A percentile compares a stretch with the other conserved stretches of the same genome.
phyloP scores from a whole-genome alignment of 1,140 invertebrate species.

The Cherax destructor region DNA sequence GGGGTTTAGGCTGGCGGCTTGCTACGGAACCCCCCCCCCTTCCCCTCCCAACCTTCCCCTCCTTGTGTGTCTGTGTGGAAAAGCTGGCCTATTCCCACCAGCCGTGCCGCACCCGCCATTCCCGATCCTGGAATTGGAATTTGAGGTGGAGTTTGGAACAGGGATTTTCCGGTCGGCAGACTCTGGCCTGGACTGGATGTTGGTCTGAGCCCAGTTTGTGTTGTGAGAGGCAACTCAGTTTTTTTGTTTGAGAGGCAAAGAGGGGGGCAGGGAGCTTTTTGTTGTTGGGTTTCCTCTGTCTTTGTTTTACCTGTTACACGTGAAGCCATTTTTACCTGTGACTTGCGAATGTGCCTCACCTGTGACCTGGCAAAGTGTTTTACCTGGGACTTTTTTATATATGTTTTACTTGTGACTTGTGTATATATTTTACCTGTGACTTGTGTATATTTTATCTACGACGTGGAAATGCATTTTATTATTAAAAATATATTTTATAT shows the following conservation, averaged over 20 bases:
- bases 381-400: too few species aligned
- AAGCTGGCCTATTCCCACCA: constrained; percentile 34
- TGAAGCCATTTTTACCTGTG: too few species aligned
- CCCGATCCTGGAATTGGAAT: constrained; percentile 60
- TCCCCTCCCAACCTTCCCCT: background rate
- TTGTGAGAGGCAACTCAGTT: background rate
- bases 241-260: background rate
- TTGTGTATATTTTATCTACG: too few species aligned
- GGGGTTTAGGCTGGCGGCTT: too few species aligned
- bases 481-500: too few species aligned
- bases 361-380: too few species aligned
- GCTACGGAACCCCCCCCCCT: background rate
- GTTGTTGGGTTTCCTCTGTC: too few species aligned
- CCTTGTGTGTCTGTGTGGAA: background rate
- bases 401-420: too few species aligned
- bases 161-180: constrained; percentile 33
- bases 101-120: constrained; percentile 30
- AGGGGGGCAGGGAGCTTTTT: too few species aligned
- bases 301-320: background rate
- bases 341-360: too few species aligned
- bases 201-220: background rate
- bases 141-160: constrained; percentile 55
- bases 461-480: too few species aligned
- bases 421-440: too few species aligned
- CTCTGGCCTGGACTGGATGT: background rate